Percentiles rank a stretch among this genome's conserved stretches.
Conservation (phyloP, 1,140 invertebrate species). For the Theocolax elegans region DNA sequence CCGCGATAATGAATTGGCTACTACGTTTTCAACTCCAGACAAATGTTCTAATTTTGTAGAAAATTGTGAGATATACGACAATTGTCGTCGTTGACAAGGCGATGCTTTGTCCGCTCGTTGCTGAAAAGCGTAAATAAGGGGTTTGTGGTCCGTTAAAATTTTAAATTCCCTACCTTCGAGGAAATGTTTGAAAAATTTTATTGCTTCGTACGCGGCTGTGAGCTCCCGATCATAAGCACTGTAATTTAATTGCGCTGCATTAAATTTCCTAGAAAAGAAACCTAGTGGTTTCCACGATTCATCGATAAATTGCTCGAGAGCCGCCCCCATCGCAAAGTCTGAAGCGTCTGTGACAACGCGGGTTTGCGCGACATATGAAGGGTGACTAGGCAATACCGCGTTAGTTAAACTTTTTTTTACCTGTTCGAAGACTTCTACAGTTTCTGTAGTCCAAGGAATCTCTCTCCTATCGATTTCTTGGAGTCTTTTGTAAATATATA, state of each 20-base stretch:
- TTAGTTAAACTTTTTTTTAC: not conserved
- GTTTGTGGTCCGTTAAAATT: not conserved
- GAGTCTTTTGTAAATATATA: not conserved
- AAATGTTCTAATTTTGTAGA: not conserved
- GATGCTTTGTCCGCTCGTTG: no score
- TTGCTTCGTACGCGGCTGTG: not conserved
- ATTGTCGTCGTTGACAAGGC: no score
- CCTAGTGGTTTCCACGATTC: not conserved
- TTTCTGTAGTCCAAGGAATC: not conserved
- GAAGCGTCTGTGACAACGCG: not conserved
- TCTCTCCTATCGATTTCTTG: not conserved
- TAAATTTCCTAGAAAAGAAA: not conserved
- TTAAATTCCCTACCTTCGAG: not conserved
- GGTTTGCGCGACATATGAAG: not conserved
- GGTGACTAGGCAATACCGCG: not conserved
- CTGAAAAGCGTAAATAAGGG: no score
- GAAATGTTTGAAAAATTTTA: not conserved
- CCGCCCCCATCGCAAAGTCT: constrained; percentile 1
- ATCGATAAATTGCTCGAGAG: not conserved
- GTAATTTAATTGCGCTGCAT: not conserved
- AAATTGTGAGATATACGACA: not conserved
- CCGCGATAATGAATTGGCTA: constrained; percentile 33
- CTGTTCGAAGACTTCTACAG: not conserved
- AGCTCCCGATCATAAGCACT: not conserved
- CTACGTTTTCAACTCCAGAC: constrained; percentile 18